Conservation (phyloP, 2,113 vertebrate species). For the Castor canadensis region DNA sequence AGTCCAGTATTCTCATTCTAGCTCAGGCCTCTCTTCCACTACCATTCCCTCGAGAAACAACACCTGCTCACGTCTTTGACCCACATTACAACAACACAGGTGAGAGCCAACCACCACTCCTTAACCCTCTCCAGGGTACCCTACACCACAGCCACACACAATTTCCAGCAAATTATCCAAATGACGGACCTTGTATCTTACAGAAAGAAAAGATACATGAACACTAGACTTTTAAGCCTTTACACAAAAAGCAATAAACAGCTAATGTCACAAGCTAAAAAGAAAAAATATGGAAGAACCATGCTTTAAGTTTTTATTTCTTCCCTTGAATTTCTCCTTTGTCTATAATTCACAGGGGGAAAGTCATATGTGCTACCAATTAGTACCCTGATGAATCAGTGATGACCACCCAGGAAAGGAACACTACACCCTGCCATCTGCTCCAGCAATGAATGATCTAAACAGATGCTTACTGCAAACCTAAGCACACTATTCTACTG, state of each 20-base stretch:
- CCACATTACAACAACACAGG: no score
- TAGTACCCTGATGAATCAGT: background rate
- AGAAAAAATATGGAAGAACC: background rate
- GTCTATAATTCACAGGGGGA: background rate
- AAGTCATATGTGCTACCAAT: background rate
- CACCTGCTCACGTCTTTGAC: background rate
- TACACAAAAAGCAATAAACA: background rate
- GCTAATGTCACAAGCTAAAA: background rate
- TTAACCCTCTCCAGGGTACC: background rate
- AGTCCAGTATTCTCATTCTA: background rate
- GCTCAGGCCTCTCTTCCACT: background rate
- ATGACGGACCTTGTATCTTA: background rate
- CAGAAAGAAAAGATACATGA: no score
- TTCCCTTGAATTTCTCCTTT: background rate
- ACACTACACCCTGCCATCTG: background rate
- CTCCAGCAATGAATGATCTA: background rate
- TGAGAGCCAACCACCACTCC: background rate
- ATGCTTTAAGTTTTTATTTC: background rate
- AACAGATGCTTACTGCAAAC: background rate
- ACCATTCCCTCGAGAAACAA: background rate
- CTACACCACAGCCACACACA: background rate
- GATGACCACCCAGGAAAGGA: background rate
- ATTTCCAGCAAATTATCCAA: background rate
- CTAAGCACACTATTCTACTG: background rate
- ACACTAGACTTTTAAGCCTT: background rate